Evolutionary conservation across 2,888 invertebrate genomes (phyloP), one percentile per base, ranked within the genome.

Genomic region (Scaptomyza tumidula): DNA sequence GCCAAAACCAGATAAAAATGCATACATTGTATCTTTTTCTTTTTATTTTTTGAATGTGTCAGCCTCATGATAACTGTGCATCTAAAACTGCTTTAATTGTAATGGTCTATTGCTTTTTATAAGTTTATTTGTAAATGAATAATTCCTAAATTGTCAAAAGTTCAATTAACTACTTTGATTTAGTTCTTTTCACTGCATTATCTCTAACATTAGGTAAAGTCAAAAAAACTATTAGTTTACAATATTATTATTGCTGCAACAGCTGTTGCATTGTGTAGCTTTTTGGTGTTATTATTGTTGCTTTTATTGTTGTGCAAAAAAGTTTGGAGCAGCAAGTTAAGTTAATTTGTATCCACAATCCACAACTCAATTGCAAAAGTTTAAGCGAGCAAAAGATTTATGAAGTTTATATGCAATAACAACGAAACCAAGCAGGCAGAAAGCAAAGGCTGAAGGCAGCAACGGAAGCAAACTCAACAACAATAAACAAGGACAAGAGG

Each of bases 331-430:
- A 73, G 88, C 80, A 74, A 89, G 83, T 79, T 78, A 78, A 89
- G 88, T 87, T 86, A 89, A 86, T 86, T 86, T 86, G 89, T 89
- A 86, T 78, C 86, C 80, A 79, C 87, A 86, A 86, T 78, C 86
- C 80, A 79, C 87, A 86, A 86, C 88, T 84, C 86, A 84, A 88
- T 86, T 88, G 85, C 78, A 75, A 86, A 86, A 86, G 85, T 86
- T 88, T 75, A 87, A 84, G 83, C 71, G 75, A 71, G 81, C 88
- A 81, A 86, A 81, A 85, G 86, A 86, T 86, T 86, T 86, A 87
- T 86, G 81, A 86, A 86, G 70, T 87, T 86, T 86, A 71, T 83
- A 83, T 86, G 83, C 83, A 80, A 85, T 79, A 85, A 85, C 76
- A 83, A 61, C 69, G 74, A 70, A 56, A 65, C 33, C 41, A n/a